These are phyloP conservation scores for Willisornis vidua DNA, from an alignment of 2,113 vertebrate species.

Conservation along the genomic window DNA sequence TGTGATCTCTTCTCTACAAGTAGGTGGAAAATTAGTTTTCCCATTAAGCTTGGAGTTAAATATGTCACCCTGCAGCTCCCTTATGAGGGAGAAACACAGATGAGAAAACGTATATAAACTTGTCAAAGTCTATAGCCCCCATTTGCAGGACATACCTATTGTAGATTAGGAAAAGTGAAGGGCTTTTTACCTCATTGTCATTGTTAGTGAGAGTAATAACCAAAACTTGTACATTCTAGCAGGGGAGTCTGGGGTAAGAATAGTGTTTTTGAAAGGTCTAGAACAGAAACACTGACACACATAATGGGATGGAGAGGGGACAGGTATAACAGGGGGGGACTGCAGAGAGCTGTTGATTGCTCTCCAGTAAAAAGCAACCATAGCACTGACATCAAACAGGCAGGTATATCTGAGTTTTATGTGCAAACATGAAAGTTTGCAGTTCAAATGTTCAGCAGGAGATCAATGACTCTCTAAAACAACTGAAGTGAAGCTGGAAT, in stretches of 20 bases:
- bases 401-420: not conserved
- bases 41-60: not conserved
- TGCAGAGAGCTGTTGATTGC: not conserved
- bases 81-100: not conserved
- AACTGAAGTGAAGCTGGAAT: not conserved
- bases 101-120: not conserved
- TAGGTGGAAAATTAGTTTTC: not conserved
- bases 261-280: not conserved
- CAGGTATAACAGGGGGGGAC: rapidly evolving
- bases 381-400: not conserved
- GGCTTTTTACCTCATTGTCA: not conserved
- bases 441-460: not conserved
- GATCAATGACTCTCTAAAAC: not conserved
- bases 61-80: not conserved
- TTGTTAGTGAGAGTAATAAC: not conserved
- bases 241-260: not conserved
- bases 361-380: not conserved
- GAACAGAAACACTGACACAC: not conserved
- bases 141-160: not conserved
- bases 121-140: not conserved
- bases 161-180: not conserved
- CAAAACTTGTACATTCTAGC: not conserved
- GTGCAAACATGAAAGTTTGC: not conserved
- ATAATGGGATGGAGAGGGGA: rapidly evolving
- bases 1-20: not conserved